These are phyloP conservation scores for Eueides isabella DNA, from an alignment of 1,140 invertebrate genomes.

Conservation along the genomic window DNA sequence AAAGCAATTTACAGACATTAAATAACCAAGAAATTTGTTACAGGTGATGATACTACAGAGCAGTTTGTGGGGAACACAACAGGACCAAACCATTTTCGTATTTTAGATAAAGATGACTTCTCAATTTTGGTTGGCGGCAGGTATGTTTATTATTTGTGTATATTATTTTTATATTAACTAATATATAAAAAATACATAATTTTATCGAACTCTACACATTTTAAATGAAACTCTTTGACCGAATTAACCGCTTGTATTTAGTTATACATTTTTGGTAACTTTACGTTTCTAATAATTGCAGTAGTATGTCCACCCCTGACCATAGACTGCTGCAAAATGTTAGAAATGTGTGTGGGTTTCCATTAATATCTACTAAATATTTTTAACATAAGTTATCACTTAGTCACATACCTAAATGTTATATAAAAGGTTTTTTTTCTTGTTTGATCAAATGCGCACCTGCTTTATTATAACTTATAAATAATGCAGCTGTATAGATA, in stretches of 20 bases:
- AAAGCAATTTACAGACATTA: neutral
- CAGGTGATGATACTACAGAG: constrained; percentile 77
- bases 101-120: constrained; percentile 79
- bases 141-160: constrained; percentile 50
- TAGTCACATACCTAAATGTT: too few relatives aligned
- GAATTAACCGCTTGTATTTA: too few relatives aligned
- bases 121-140: constrained; percentile 79
- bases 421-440: neutral
- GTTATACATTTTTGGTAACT: too few relatives aligned
- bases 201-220: too few relatives aligned
- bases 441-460: constrained; percentile 10
- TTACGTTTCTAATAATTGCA: too few relatives aligned
- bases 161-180: neutral
- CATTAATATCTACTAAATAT: too few relatives aligned
- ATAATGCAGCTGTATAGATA: neutral
- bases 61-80: constrained; percentile 77
- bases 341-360: too few relatives aligned
- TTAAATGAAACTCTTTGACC: too few relatives aligned
- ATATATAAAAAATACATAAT: too few relatives aligned
- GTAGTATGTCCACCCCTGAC: too few relatives aligned
- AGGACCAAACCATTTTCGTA: constrained; percentile 75
- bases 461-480: constrained; percentile 5
- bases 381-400: too few relatives aligned
- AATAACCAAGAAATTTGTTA: constrained; percentile 49
- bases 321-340: too few relatives aligned